A percentile compares a stretch with the other conserved stretches of the same genome.
Conservation (phyloP, 2,113 vertebrate species). For the Oceanodroma tethys region DNA sequence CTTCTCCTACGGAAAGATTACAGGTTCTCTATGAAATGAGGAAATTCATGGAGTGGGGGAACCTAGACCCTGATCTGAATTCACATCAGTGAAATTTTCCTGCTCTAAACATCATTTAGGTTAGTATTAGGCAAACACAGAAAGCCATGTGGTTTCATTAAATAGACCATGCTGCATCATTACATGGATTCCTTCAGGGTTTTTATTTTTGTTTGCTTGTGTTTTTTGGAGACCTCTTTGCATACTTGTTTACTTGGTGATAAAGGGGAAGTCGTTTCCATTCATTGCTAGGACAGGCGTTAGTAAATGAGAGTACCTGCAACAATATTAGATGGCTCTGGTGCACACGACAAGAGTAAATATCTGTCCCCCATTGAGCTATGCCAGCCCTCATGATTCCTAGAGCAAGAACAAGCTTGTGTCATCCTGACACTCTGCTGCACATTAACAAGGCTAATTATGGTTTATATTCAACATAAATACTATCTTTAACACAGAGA, state of each 20-base stretch:
- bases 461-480: background rate
- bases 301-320: background rate
- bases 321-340: background rate
- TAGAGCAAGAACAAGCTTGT: background rate
- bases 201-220: background rate
- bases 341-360: background rate
- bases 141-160: background rate
- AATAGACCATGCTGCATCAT: fast-evolving
- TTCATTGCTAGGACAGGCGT: background rate
- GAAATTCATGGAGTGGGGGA: background rate
- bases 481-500: background rate
- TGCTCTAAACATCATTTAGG: background rate
- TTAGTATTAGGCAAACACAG: background rate
- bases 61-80: background rate
- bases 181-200: fast-evolving
- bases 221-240: background rate
- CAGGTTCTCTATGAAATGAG: background rate
- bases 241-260: background rate
- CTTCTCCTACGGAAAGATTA: background rate
- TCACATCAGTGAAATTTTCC: background rate
- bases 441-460: background rate
- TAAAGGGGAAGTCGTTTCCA: background rate
- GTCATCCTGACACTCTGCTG: background rate
- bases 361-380: background rate
- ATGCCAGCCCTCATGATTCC: background rate